A percentile compares a stretch with the other conserved stretches of the same genome.
These are phyloP conservation scores for Melanophora roralis DNA, from an alignment of 2,888 invertebrate genomes.

Conservation along the genomic window DNA sequence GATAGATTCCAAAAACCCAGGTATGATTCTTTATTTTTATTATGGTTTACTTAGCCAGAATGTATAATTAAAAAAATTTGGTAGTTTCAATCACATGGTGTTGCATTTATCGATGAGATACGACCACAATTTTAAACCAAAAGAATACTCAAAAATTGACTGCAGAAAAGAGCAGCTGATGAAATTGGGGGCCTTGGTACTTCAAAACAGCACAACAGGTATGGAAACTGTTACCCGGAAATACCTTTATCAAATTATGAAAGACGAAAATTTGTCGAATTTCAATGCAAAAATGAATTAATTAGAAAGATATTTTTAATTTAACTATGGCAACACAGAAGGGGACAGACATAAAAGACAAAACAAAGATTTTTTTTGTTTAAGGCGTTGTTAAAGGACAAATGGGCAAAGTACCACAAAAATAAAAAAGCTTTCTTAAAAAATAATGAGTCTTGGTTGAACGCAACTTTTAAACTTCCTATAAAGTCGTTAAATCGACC, in stretches of 20 bases:
- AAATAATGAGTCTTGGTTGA: neutral
- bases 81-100: neutral
- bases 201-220: neutral
- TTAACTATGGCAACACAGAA: too few species aligned
- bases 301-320: too few species aligned
- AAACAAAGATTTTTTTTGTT: neutral
- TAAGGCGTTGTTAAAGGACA: neutral
- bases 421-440: neutral
- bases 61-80: neutral
- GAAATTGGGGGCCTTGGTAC: too few species aligned
- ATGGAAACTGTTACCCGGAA: too few species aligned
- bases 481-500: neutral
- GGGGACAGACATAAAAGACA: too few species aligned
- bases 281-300: too few species aligned
- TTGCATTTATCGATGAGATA: neutral
- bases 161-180: too few species aligned
- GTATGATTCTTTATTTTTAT: neutral
- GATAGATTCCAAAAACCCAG: neutral
- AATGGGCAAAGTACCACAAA: neutral
- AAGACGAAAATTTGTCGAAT: too few species aligned
- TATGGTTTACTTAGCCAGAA: neutral
- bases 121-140: neutral
- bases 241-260: too few species aligned
- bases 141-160: too few species aligned
- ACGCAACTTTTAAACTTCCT: neutral